Conservation (phyloP, 2,888 invertebrate genomes). For the Ditylenchus weischeri region DNA sequence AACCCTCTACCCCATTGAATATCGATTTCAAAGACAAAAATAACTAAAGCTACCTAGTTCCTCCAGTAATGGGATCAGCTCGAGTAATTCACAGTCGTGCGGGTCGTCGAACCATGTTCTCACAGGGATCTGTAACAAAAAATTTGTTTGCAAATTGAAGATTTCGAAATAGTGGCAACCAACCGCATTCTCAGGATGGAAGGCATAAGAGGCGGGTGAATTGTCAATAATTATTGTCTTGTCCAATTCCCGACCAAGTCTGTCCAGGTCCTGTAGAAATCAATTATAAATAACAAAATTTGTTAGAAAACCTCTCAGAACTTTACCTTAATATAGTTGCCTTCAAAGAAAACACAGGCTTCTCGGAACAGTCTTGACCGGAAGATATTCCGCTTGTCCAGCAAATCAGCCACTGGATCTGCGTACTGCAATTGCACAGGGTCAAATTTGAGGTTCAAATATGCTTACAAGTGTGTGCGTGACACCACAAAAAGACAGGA, state of each 20-base stretch:
- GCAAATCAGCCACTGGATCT: conserved; percentile 95
- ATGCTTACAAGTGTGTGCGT: too few species aligned
- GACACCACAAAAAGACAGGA: too few species aligned
- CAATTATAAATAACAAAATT: too few species aligned
- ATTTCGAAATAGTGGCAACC: too few species aligned
- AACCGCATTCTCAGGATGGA: conserved; percentile 99
- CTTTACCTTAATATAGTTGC: conserved; percentile 88
- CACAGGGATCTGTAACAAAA: conserved; percentile 76
- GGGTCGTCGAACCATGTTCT: conserved; percentile 99
- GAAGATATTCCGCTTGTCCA: conserved; percentile 91
- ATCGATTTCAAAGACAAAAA: too few species aligned
- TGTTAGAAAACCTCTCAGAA: too few species aligned
- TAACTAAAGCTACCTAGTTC: too few species aligned
- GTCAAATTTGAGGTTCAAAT: too few species aligned
- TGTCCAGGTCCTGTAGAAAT: conserved; percentile 77
- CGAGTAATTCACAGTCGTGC: conserved; percentile 90
- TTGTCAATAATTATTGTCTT: conserved; percentile 98
- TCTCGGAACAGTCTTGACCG: conserved; percentile 86
- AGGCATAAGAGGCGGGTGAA: conserved; percentile 98
- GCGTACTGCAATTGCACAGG: conserved; percentile 73
- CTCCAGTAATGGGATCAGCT: conserved; percentile 96
- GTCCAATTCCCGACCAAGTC: conserved; percentile 89
- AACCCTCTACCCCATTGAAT: too few species aligned
- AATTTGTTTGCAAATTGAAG: background rate
- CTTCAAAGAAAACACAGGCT: conserved; percentile 98